Percentiles rank a stretch among this genome's conserved stretches.
Evolutionary conservation across 2,113 vertebrate species (phyloP).

Genomic region (Lepus americanus): DNA sequence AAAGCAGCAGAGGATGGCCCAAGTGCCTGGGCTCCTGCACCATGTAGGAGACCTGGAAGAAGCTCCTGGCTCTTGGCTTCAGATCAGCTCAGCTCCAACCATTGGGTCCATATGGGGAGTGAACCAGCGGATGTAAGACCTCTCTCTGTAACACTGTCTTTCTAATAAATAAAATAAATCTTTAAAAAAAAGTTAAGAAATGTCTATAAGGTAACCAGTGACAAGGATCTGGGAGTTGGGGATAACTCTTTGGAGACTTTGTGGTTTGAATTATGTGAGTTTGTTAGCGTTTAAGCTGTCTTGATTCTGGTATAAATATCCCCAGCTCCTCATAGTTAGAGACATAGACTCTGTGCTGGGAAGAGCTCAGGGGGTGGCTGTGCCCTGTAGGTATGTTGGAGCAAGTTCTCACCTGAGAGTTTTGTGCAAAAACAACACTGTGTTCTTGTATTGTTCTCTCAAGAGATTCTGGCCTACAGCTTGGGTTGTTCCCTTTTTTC

Average conservation of each 20-base stretch:
- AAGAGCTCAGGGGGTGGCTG: not conserved
- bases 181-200: not conserved
- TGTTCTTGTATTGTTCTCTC: constrained; percentile 13
- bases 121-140: no score
- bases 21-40: no score
- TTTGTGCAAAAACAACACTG: not conserved
- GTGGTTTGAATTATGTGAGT: not conserved
- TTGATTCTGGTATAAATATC: not conserved
- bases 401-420: not conserved
- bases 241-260: not conserved
- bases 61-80: no score
- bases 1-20: no score
- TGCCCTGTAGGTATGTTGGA: not conserved
- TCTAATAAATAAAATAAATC: no score
- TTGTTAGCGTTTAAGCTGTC: not conserved
- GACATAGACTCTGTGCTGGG: not conserved
- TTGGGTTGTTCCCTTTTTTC: not conserved
- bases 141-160: no score
- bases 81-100: no score
- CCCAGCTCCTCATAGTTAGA: not conserved
- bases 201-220: not conserved
- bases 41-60: no score
- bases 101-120: no score
- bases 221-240: not conserved
- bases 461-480: constrained; percentile 52